Base-by-base conservation (phyloP, 1,140 invertebrate species). In the Nylanderia fulva region DNA sequence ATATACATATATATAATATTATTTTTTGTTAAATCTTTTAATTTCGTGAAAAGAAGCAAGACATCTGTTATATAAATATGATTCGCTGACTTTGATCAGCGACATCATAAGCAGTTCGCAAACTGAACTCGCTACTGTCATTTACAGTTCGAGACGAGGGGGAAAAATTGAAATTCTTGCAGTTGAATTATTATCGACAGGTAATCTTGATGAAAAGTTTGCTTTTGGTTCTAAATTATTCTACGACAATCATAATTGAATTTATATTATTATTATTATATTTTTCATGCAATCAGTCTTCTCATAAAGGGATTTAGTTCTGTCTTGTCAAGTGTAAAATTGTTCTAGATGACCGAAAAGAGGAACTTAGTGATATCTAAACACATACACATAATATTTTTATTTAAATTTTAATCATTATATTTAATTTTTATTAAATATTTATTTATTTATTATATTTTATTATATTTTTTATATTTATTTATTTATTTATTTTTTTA, bases 181-280 rank as follows among this genome's bases (percentile, higher is more conserved):
- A 85, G 87, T 90, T 92, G 91, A 92, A 92, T 92, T 93, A 92
- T 92, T 91, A 91, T 92, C 90, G 87, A 87, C 80, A 61, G 85
- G 74, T 91, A 91, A 91, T 91, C 90, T 87, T 83, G 72, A 72
- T 85, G 76, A 86, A 79, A 91, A 92, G 75, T 91, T 92, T 86
- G 64, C 63, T 58, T 69, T 87, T 6, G 7, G 13, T 61, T n/a
- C 29, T 63, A 45, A 45, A 45, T 45, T 45, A 45, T 45, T 45
- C 11, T 45, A 45, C 11, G 42, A n/a, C n/a, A n/a, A n/a, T n/a
- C n/a, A n/a, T n/a, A n/a, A n/a, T n/a, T n/a, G n/a, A n/a, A n/a
- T n/a, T n/a, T n/a, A 27, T 8, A 45, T 45, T 15, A 33, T 68
- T 68, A n/a, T 15, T 60, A 42, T 42, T 45, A 45, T n/a, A n/a